Base-by-base conservation (phyloP, 2,113 vertebrate species). In the Seriola quinqueradiata region DNA sequence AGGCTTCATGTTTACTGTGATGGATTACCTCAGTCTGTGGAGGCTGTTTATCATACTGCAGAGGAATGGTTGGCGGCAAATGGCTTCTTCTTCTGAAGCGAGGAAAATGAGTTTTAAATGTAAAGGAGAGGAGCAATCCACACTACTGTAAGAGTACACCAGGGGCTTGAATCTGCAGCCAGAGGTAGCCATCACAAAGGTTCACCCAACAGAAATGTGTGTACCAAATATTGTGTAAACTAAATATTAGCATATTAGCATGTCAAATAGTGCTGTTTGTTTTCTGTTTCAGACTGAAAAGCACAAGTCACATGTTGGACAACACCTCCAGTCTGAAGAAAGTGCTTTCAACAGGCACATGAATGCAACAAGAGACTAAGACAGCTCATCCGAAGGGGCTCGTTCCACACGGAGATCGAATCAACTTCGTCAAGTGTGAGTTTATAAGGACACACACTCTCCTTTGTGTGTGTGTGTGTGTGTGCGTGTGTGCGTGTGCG, bases 11-110 rank as follows among this genome's bases (percentile, higher is more conserved):
- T 86, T 89, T 75, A 70, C 81, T 34, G 23, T 89, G 87, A 92
- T 87, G 87, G 81, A 92, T 93, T 86, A 86, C 81, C 78, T 55
- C 2, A 60, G 52, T 83, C 79, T 69, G 59, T 0, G 11, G 38
- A 71, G 84, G 36, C 8, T 74, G 74, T 90, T 90, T 87, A 73
- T 71, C 13, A 2, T 12, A 5, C 48, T 40, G 59, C 42, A 66
- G 77, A 68, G 73, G 80, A 78, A 14, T 8, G 50, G 42, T 75
- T 61, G 70, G 82, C 83, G 59, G 73, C 46, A 65, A 81, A 88
- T 76, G 42, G 71, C 74, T 65, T 79, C 67, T 58, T 87, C 59
- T 58, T 87, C 59, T 59, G 73, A 77, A 70, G 34, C 44, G 44
- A 75, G 46, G 67, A 70, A 79, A 86, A 84, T 54, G 12, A 67